phyloP scores from a whole-genome alignment of 2,113 vertebrate genomes.

The Chionis minor region DNA sequence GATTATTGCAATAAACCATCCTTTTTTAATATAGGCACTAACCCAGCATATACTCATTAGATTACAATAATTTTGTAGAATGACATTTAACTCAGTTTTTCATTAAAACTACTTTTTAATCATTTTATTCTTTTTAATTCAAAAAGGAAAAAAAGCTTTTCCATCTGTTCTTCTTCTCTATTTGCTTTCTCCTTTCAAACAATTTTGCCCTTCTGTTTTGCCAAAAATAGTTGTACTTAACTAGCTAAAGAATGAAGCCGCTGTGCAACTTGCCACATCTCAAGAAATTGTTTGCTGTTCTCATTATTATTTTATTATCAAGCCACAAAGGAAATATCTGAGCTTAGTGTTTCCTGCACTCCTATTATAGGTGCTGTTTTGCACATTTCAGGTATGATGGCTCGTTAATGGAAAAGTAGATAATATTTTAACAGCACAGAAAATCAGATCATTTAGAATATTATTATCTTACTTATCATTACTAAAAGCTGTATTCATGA shows the following conservation, averaged over 20 bases:
- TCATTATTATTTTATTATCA: slow-evolving; percentile 31
- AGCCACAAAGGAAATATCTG: background rate
- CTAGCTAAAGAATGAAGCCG: slow-evolving; percentile 44
- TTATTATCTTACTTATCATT: background rate
- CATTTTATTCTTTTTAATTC: slow-evolving; percentile 50
- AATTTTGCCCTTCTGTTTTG: slow-evolving; percentile 64
- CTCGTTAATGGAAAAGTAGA: background rate
- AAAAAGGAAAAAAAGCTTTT: slow-evolving; percentile 25
- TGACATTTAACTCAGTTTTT: slow-evolving; percentile 31
- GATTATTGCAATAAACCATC: background rate
- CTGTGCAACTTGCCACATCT: slow-evolving; percentile 17
- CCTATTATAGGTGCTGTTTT: background rate
- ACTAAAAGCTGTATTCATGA: background rate
- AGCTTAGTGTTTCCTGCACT: background rate
- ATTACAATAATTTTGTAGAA: slow-evolving; percentile 28
- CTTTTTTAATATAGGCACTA: slow-evolving; percentile 32
- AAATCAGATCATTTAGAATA: background rate
- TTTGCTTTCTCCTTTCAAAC: slow-evolving; percentile 58
- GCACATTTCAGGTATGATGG: background rate
- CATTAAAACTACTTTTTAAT: slow-evolving; percentile 36
- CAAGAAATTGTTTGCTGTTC: background rate
- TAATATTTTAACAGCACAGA: slow-evolving; percentile 5
- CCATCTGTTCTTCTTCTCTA: slow-evolving; percentile 59
- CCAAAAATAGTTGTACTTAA: slow-evolving; percentile 69
- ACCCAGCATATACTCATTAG: background rate